A percentile compares a stretch with the other conserved stretches of the same genome.
Evolutionary conservation across 2,797 vertebrate species (phyloP).

Genomic region (Enteromius argenteus): DNA sequence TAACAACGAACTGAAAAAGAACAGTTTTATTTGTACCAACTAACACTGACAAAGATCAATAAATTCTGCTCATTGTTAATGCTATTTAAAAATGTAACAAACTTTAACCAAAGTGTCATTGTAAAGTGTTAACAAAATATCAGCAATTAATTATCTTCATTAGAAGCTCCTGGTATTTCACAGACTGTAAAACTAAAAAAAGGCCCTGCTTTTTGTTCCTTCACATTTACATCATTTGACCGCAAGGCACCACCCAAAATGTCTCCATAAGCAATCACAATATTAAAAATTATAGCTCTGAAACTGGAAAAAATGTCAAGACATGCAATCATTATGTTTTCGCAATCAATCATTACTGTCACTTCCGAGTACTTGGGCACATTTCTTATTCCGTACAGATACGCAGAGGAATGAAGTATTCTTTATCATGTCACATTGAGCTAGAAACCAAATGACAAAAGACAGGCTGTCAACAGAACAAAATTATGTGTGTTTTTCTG

Average conservation of each 20-base stretch:
- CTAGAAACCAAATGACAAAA: slow-evolving; percentile 47
- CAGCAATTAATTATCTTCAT: not conserved
- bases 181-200: not conserved
- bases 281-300: slow-evolving; percentile 4
- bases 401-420: slow-evolving; percentile 46
- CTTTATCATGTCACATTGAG: slow-evolving; percentile 44
- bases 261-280: not conserved
- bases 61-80: not conserved
- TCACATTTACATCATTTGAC: not conserved
- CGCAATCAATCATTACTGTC: slow-evolving; percentile 22
- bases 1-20: too few relatives aligned
- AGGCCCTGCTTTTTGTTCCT: not conserved
- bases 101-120: not conserved
- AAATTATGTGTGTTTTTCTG: slow-evolving; percentile 43
- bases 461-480: slow-evolving; percentile 32
- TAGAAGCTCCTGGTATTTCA: not conserved
- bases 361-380: not conserved
- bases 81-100: not conserved
- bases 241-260: not conserved
- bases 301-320: slow-evolving; percentile 15
- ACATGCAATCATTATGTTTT: slow-evolving; percentile 17
- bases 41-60: not conserved
- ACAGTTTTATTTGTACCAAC: not conserved
- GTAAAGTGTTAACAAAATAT: not conserved
- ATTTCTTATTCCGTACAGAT: slow-evolving; percentile 36